A percentile compares a stretch with the other conserved stretches of the same genome.
Conservation (phyloP, 2,797 vertebrate species). For the Prionace glauca region DNA sequence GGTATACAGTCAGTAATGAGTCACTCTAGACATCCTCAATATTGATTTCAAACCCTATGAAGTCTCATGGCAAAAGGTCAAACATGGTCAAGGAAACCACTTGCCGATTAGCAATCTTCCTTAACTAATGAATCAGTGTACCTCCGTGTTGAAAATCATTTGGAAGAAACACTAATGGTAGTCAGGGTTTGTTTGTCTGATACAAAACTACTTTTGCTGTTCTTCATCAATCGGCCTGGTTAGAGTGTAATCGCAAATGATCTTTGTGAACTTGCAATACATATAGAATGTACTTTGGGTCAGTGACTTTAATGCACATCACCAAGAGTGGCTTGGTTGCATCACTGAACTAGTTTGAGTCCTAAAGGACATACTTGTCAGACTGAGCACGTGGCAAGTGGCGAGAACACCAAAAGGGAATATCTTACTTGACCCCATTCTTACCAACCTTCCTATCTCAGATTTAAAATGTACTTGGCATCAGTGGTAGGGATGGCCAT, state of each 20-base stretch:
- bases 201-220: no score
- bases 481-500: no score
- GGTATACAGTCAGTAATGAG: neutral
- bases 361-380: neutral
- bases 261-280: no score
- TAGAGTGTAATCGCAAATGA: no score
- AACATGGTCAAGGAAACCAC: neutral
- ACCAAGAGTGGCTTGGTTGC: no score
- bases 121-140: neutral
- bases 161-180: neutral
- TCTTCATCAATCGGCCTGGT: no score
- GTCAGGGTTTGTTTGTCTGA: neutral
- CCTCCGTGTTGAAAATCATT: neutral
- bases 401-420: neutral
- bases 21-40: neutral
- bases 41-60: neutral
- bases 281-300: neutral
- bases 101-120: no score
- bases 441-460: neutral
- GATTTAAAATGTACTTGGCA: neutral
- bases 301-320: neutral
- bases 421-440: neutral
- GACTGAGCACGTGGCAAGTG: neutral
- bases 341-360: neutral
- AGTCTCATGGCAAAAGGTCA: neutral